A percentile compares a stretch with the other conserved stretches of the same genome.
These are phyloP conservation scores for Propithecus deckenii DNA, from an alignment of 2,797 vertebrate genomes.

Conservation along the genomic window DNA sequence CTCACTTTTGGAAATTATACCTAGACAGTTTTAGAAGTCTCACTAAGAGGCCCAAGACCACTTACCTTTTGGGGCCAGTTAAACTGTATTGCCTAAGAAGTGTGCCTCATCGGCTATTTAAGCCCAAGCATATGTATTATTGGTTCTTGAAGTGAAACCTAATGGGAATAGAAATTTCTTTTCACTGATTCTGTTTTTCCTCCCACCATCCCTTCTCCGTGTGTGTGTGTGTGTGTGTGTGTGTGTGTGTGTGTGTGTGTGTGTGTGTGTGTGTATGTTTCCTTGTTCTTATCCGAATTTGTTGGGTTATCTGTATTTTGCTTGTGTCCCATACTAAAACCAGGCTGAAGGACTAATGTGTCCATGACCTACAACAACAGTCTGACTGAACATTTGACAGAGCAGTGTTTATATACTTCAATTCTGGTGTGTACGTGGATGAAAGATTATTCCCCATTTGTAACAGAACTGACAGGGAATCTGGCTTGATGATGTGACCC, in stretches of 20 bases:
- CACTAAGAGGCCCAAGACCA: not conserved
- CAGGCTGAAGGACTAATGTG: not conserved
- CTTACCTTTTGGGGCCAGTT: not conserved
- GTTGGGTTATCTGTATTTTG: not conserved
- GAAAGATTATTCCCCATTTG: not conserved
- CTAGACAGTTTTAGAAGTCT: not conserved
- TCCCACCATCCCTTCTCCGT: not conserved
- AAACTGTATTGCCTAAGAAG: not conserved
- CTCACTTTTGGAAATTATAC: not conserved
- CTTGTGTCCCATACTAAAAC: not conserved
- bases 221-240: too few species aligned
- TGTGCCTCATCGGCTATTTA: not conserved
- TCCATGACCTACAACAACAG: not conserved
- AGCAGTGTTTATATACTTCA: not conserved
- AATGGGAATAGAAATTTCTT: not conserved
- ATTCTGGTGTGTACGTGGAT: not conserved
- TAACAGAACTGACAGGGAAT: not conserved
- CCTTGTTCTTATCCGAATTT: not conserved
- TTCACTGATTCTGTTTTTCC: not conserved
- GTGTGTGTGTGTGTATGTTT: not conserved
- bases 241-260: too few species aligned
- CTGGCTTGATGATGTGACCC: not conserved
- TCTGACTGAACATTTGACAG: not conserved
- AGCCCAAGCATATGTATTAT: not conserved
- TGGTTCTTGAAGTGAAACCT: not conserved